A percentile compares a stretch with the other conserved stretches of the same genome.
phyloP scores from a whole-genome alignment of 2,888 invertebrate genomes.

The Muscina levida region DNA sequence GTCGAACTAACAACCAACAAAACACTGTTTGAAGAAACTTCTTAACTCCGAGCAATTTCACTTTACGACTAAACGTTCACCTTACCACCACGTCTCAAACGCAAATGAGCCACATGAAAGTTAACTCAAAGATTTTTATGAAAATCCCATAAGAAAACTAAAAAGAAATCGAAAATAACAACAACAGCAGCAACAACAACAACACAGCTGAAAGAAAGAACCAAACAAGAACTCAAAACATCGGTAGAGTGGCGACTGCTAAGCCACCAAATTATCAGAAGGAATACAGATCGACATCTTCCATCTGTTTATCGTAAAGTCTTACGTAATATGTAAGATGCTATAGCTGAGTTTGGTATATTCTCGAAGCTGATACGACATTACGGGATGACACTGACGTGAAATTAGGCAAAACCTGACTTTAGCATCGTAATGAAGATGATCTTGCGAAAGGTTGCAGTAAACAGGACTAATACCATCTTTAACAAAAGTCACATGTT shows the following conservation, averaged over 20 bases:
- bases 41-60: background rate
- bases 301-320: too few relatives aligned
- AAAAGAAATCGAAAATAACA: background rate
- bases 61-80: constrained; percentile 60
- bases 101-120: constrained; percentile 77
- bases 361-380: too few relatives aligned
- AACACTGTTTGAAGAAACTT: background rate
- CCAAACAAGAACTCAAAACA: constrained; percentile 56
- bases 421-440: too few relatives aligned
- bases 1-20: too few relatives aligned
- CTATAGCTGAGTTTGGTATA: too few relatives aligned
- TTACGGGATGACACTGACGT: too few relatives aligned
- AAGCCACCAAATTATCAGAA: constrained; percentile 36
- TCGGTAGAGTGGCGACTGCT: constrained; percentile 25
- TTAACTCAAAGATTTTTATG: constrained; percentile 77
- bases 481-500: too few relatives aligned
- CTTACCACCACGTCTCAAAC: constrained; percentile 71
- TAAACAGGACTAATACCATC: too few relatives aligned
- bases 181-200: constrained; percentile 10
- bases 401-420: too few relatives aligned
- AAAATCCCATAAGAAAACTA: constrained; percentile 63
- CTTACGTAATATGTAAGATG: too few relatives aligned
- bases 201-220: constrained; percentile 40
- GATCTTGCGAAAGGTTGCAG: too few relatives aligned
- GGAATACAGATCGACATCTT: too few relatives aligned